Evolutionary conservation across 2,888 invertebrate genomes (phyloP).

Genomic region (Scaptomyza reducta): DNA sequence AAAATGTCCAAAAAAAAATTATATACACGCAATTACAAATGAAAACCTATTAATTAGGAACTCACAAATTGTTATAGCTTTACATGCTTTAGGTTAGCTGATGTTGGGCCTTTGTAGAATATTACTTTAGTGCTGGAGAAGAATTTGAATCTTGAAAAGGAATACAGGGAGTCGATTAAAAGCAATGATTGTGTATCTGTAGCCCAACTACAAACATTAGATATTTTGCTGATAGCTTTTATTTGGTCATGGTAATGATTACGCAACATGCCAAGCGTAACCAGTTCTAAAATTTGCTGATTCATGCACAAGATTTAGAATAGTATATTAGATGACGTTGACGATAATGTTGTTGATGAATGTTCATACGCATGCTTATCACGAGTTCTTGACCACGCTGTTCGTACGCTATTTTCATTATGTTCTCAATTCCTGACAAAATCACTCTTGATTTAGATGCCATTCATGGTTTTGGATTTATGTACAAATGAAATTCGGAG

Average conservation of each 20-base stretch:
- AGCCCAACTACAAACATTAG: neutral
- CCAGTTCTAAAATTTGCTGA: slow-evolving; percentile 20
- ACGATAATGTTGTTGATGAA: slow-evolving; percentile 7
- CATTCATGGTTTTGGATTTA: neutral
- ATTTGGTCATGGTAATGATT: slow-evolving; percentile 2
- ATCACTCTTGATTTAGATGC: neutral
- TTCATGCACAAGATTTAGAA: slow-evolving; percentile 17
- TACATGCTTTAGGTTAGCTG: neutral
- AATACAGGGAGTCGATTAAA: slow-evolving; percentile 1
- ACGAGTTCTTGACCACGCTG: neutral
- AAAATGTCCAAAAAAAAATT: too few species aligned
- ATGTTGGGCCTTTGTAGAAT: slow-evolving; percentile 63
- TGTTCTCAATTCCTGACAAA: neutral
- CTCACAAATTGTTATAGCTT: slow-evolving; percentile 29
- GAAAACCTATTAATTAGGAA: slow-evolving; percentile 7
- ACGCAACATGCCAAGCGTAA: slow-evolving; percentile 11
- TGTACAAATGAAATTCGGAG: neutral
- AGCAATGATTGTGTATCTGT: neutral
- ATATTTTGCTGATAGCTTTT: neutral
- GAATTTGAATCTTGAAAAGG: slow-evolving; percentile 61
- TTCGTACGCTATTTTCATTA: neutral
- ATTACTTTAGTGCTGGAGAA: slow-evolving; percentile 75
- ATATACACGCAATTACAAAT: too few species aligned
- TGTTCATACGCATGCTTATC: neutral
- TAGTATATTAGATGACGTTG: slow-evolving; percentile 4